phyloP scores from a whole-genome alignment of 2,797 vertebrate genomes.

The Tiaroga cobitis region DNA sequence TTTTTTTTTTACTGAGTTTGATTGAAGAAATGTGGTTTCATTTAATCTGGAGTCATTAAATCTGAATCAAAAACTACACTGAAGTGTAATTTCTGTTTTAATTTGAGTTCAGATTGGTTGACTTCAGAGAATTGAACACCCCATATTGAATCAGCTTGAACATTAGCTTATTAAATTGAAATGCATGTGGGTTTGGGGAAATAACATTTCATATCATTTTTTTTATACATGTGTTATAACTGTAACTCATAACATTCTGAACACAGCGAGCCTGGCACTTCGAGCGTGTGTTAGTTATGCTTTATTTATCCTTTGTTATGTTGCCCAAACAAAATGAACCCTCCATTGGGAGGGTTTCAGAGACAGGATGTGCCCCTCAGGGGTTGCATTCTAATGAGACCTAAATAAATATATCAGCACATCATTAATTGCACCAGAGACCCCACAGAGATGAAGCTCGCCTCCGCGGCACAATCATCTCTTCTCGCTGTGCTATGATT shows the following conservation, averaged over 20 bases:
- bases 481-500: slow-evolving; percentile 53
- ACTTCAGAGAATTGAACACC: neutral
- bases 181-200: neutral
- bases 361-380: slow-evolving; percentile 68
- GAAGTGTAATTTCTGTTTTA: neutral
- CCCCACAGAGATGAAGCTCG: slow-evolving; percentile 66
- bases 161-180: neutral
- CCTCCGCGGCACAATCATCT: slow-evolving; percentile 57
- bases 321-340: slow-evolving; percentile 70
- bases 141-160: neutral
- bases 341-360: slow-evolving; percentile 62
- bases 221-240: slow-evolving; percentile 54
- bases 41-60: neutral
- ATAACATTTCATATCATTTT: slow-evolving; percentile 66
- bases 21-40: neutral
- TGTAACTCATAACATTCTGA: slow-evolving; percentile 39
- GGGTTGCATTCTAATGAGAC: slow-evolving; percentile 77
- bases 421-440: slow-evolving; percentile 75
- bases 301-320: slow-evolving; percentile 46
- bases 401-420: slow-evolving; percentile 81
- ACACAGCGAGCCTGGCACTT: neutral
- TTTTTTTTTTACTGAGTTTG: neutral
- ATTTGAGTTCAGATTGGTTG: neutral
- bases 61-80: neutral
- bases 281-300: slow-evolving; percentile 12